Evolutionary conservation across 2,797 vertebrate genomes (phyloP).

Genomic region (Bradypodion ventrale): DNA sequence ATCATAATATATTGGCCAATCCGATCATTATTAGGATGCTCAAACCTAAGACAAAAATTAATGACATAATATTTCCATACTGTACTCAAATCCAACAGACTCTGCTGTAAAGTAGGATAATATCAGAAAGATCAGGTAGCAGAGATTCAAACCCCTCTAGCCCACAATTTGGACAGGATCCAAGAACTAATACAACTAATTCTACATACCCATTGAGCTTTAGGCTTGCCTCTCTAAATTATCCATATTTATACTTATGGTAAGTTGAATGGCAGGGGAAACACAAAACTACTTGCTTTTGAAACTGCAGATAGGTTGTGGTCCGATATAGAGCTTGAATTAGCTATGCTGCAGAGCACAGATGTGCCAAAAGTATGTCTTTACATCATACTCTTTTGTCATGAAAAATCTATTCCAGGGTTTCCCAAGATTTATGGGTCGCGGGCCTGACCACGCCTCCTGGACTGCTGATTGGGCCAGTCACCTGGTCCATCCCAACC

Average conservation of each 20-base stretch:
- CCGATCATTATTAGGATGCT: neutral
- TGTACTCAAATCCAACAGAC: neutral
- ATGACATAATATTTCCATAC: too few relatives aligned
- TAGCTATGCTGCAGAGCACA: too few relatives aligned
- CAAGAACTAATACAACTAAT: neutral
- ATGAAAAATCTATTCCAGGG: too few relatives aligned
- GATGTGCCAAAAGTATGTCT: neutral
- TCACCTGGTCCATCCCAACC: too few relatives aligned
- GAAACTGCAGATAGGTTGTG: neutral
- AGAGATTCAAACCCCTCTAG: too few relatives aligned
- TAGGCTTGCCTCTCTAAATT: neutral
- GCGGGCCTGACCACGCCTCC: too few relatives aligned
- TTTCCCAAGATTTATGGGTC: too few relatives aligned
- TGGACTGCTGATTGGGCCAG: too few relatives aligned
- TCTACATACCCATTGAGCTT: neutral
- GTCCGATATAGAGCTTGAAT: neutral
- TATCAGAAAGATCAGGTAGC: neutral
- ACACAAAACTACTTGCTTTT: neutral
- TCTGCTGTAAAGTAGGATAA: neutral
- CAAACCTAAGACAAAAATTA: neutral
- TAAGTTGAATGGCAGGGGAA: too few relatives aligned
- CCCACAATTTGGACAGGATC: neutral
- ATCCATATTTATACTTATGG: neutral
- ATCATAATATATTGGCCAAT: neutral
- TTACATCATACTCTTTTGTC: neutral